Conservation (phyloP, 92 coral and sea anemone species). For the Scolanthus callimorphus region DNA sequence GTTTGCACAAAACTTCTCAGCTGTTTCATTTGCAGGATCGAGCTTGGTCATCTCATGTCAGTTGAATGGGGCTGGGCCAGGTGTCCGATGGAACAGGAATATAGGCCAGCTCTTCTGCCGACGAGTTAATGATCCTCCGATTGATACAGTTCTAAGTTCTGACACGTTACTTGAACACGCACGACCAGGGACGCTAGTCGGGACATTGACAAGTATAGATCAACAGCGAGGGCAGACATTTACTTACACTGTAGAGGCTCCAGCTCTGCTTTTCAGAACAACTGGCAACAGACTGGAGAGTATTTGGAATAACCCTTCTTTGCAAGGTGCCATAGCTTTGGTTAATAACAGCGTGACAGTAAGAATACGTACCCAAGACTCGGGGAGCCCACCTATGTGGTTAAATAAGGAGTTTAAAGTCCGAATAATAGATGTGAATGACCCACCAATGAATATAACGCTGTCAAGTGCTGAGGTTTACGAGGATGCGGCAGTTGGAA, state of each 20-base stretch:
- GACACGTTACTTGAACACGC: too few relatives aligned
- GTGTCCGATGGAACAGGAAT: slow-evolving; percentile 57
- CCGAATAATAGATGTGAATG: slow-evolving; percentile 63
- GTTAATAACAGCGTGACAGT: too few relatives aligned
- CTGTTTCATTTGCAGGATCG: slow-evolving; percentile 50
- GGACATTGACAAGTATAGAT: slow-evolving; percentile 54
- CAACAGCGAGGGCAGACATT: slow-evolving; percentile 62
- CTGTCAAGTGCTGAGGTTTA: slow-evolving; percentile 49
- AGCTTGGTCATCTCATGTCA: slow-evolving; percentile 41
- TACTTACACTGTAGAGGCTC: slow-evolving; percentile 48
- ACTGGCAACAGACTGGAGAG: slow-evolving; percentile 50
- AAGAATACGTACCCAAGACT: slow-evolving; percentile 63
- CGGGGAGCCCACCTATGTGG: slow-evolving; percentile 79
- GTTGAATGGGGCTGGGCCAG: slow-evolving; percentile 8
- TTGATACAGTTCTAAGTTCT: slow-evolving; percentile 29
- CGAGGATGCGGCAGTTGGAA: slow-evolving; percentile 65
- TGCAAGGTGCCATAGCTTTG: slow-evolving; percentile 70
- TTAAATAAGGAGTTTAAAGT: slow-evolving; percentile 40
- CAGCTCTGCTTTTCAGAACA: slow-evolving; percentile 30
- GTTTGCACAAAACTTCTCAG: slow-evolving; percentile 61
- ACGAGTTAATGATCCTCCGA: slow-evolving; percentile 83
- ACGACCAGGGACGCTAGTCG: slow-evolving; percentile 58
- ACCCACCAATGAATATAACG: slow-evolving; percentile 69
- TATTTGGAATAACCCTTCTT: slow-evolving; percentile 64
- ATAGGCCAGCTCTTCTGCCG: slow-evolving; percentile 73